Conservation (phyloP, 2,797 vertebrate genomes). For the Acanthiza pusilla region DNA sequence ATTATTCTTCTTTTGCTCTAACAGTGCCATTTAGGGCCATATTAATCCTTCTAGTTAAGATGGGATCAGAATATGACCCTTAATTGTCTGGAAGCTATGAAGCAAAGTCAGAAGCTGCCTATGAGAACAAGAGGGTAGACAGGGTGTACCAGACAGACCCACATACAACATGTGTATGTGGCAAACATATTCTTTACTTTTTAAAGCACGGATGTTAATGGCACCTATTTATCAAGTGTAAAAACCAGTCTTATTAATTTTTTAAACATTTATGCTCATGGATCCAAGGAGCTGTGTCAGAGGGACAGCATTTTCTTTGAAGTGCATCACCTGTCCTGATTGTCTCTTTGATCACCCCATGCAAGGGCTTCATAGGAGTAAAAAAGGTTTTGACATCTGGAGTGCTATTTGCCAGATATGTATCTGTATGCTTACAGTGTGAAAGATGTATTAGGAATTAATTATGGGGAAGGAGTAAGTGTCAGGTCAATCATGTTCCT, state of each 20-base stretch:
- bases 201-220: neutral
- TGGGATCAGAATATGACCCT: neutral
- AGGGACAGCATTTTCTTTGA: neutral
- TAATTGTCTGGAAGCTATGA: neutral
- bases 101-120: neutral
- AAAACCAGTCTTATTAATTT: neutral
- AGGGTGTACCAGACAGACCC: neutral
- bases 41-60: neutral
- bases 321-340: neutral
- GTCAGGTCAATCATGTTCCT: neutral
- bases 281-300: neutral
- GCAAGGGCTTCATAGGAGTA: neutral
- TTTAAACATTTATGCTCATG: neutral
- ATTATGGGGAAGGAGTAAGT: neutral
- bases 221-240: rapidly evolving
- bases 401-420: neutral
- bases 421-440: neutral
- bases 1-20: neutral
- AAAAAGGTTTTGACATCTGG: neutral
- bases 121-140: neutral
- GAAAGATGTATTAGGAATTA: neutral
- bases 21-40: neutral
- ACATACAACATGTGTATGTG: neutral
- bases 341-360: neutral
- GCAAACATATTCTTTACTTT: neutral